These are phyloP conservation scores for Epizoanthus fatuus DNA, from an alignment of 92 coral and sea anemone genomes.

Conservation along the genomic window DNA sequence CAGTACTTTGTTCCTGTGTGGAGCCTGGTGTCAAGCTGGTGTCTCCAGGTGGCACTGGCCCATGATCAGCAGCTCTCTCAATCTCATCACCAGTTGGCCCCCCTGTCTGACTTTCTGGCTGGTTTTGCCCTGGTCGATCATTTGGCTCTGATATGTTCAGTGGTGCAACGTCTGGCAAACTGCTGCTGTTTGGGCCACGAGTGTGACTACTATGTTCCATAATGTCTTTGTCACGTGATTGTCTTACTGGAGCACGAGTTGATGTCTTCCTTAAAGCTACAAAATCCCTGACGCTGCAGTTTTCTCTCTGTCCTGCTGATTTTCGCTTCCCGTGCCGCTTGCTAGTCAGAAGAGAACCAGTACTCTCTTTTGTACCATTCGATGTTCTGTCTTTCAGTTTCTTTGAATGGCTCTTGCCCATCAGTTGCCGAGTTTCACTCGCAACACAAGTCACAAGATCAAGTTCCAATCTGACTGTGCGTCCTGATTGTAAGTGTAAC, in stretches of 20 bases:
- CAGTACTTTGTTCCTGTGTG: background rate
- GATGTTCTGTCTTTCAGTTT: background rate
- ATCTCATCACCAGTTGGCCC: no score
- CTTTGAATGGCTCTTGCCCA: slow-evolving; percentile 23
- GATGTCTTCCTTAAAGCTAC: background rate
- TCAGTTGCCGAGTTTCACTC: background rate
- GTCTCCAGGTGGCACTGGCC: no score
- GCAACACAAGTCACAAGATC: no score
- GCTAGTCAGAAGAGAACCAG: no score
- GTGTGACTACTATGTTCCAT: background rate
- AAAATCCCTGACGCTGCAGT: no score
- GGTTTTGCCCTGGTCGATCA: background rate
- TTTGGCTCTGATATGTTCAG: background rate
- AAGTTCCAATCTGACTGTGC: background rate
- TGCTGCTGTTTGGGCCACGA: background rate
- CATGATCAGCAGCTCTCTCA: background rate
- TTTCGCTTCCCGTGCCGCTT: no score
- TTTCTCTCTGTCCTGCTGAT: no score
- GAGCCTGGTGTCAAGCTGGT: slow-evolving; percentile 5
- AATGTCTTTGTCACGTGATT: background rate
- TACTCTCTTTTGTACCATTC: no score
- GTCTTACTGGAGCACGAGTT: background rate
- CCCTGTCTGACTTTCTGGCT: no score
- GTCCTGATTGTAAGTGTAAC: background rate
- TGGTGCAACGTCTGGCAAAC: background rate